These are phyloP conservation scores for Zeuzera pyrina DNA, from an alignment of 2,888 invertebrate genomes.

Conservation along the genomic window DNA sequence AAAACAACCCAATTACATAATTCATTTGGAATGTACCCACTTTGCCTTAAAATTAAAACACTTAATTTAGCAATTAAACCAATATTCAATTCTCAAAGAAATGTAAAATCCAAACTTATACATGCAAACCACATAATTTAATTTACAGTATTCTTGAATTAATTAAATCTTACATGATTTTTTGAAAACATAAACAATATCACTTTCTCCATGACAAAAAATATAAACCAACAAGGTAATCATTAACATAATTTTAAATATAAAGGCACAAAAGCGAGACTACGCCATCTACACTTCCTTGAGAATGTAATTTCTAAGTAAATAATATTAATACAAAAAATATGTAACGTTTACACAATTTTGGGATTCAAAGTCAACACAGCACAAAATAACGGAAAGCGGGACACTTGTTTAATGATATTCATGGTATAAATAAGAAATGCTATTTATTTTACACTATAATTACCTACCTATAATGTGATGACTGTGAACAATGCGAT, in stretches of 20 bases:
- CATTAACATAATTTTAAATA: too few relatives aligned
- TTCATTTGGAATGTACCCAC: slow-evolving; percentile 33
- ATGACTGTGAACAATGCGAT: too few relatives aligned
- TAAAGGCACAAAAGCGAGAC: slow-evolving; percentile 1
- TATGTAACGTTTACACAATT: slow-evolving; percentile 28
- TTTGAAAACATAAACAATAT: too few relatives aligned
- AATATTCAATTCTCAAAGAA: slow-evolving; percentile 37
- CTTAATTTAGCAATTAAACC: slow-evolving; percentile 14
- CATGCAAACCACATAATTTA: slow-evolving; percentile 5
- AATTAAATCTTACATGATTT: neutral
- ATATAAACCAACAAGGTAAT: too few relatives aligned
- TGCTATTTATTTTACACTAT: too few relatives aligned
- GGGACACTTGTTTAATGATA: too few relatives aligned
- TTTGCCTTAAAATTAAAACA: slow-evolving; percentile 28
- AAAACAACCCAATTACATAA: slow-evolving; percentile 30
- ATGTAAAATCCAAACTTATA: slow-evolving; percentile 27
- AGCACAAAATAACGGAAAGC: too few relatives aligned
- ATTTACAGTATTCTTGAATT: neutral
- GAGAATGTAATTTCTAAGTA: too few relatives aligned
- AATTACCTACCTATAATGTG: too few relatives aligned
- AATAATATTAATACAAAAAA: slow-evolving; percentile 32
- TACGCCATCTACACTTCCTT: slow-evolving; percentile 45
- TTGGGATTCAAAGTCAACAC: slow-evolving; percentile 25
- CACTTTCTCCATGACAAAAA: too few relatives aligned
- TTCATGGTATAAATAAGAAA: too few relatives aligned